Evolutionary conservation across 2,888 invertebrate species (phyloP).

Genomic region (Gastracanthus pulcherrimus): DNA sequence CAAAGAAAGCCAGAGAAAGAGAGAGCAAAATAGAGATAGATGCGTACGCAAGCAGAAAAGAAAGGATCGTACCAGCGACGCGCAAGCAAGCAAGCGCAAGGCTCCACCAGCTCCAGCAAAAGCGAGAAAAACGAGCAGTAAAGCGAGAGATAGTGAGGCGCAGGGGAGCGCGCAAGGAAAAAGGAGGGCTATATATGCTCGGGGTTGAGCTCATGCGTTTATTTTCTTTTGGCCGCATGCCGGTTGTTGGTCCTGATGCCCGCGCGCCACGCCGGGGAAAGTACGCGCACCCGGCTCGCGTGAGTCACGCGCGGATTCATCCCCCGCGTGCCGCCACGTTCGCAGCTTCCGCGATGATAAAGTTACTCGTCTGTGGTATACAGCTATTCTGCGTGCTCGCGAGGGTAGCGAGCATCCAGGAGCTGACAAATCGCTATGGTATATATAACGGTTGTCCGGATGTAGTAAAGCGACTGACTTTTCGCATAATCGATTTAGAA

Average conservation of each 20-base stretch:
- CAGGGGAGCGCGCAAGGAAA: not conserved
- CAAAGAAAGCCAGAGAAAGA: not conserved
- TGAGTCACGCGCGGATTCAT: constrained; percentile 45
- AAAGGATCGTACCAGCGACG: not conserved
- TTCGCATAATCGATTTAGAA: constrained; percentile 41
- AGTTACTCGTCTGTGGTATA: not conserved
- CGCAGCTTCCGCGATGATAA: constrained; percentile 33
- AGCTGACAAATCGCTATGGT: constrained; percentile 35
- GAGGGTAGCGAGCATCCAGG: not conserved
- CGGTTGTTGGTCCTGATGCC: not conserved
- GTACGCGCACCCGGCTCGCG: not conserved
- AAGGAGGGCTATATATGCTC: constrained; percentile 36
- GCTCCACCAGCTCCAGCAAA: not conserved
- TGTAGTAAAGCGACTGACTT: constrained; percentile 21
- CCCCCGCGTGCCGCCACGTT: constrained; percentile 1
- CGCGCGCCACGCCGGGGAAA: constrained; percentile 5
- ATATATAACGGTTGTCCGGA: not conserved
- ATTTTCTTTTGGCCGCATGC: constrained; percentile 48
- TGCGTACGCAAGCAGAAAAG: not conserved
- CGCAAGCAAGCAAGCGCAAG: too few relatives aligned
- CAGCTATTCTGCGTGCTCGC: not conserved
- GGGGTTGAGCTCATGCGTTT: constrained; percentile 23
- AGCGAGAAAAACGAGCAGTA: not conserved
- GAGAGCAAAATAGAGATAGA: not conserved
- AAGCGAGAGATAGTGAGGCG: not conserved